A percentile compares a stretch with the other conserved stretches of the same genome.
Evolutionary conservation across 2,797 vertebrate genomes (phyloP).

Genomic region (Podarcis siculus): DNA sequence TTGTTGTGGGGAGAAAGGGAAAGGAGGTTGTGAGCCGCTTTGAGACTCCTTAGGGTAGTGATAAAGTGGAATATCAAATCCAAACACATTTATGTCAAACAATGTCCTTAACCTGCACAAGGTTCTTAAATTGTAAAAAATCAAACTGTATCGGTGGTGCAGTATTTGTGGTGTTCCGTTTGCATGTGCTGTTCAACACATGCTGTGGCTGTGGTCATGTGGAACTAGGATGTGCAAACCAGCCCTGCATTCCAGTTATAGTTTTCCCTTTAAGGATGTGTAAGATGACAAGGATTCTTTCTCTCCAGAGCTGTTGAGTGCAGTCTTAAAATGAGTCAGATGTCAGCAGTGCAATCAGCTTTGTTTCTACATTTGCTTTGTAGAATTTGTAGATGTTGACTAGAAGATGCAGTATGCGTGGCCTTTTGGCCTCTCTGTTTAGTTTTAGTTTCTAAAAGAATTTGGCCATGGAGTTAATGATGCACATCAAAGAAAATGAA

Average conservation of each 20-base stretch:
- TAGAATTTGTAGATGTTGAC: not conserved
- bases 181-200: not conserved
- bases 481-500: not conserved
- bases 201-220: not conserved
- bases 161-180: not conserved
- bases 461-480: not conserved
- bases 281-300: not conserved
- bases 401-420: not conserved
- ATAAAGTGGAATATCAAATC: no score
- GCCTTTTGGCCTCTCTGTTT: not conserved
- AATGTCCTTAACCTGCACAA: no score
- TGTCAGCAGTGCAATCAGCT: not conserved
- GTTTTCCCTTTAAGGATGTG: not conserved
- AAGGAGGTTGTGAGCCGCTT: no score
- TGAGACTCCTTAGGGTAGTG: no score
- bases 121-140: no score
- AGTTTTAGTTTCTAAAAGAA: not conserved
- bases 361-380: slow-evolving; percentile 10
- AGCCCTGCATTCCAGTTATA: not conserved
- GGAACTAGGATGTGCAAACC: not conserved
- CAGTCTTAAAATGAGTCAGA: not conserved
- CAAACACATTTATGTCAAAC: no score
- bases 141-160: not conserved
- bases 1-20: no score
- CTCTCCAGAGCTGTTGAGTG: not conserved